These are phyloP conservation scores for Antechinus stuartii DNA, from an alignment of 2,113 vertebrate genomes.

Conservation along the genomic window DNA sequence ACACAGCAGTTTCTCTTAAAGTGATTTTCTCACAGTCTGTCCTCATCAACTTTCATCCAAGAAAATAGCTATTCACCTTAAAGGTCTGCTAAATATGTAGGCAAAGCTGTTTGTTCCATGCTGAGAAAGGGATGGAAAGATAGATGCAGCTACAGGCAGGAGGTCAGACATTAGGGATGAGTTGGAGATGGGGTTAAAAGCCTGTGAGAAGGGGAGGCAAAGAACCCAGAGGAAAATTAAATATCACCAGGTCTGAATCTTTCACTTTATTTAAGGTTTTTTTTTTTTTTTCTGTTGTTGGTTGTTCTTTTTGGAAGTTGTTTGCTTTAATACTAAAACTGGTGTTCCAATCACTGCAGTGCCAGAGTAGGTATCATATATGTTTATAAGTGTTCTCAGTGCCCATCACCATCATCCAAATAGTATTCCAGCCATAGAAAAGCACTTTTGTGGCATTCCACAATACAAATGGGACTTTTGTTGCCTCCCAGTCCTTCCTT, in stretches of 20 bases:
- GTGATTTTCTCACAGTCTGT: neutral
- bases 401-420: neutral
- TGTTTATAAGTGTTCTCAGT: neutral
- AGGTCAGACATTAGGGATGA: conserved; percentile 43
- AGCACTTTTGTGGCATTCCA: neutral
- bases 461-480: neutral
- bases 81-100: neutral
- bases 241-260: neutral
- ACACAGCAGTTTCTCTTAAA: neutral
- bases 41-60: neutral
- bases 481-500: neutral
- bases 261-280: neutral
- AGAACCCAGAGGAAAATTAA: conserved; percentile 73
- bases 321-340: neutral
- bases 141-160: conserved; percentile 1
- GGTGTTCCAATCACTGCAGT: neutral
- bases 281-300: neutral
- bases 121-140: neutral
- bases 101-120: neutral
- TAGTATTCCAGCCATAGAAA: neutral
- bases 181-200: conserved; percentile 68
- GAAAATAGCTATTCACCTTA: neutral
- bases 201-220: conserved; percentile 65
- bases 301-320: neutral
- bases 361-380: neutral